Conservation (phyloP, 2,797 vertebrate genomes). For the Lepus townsendii region DNA sequence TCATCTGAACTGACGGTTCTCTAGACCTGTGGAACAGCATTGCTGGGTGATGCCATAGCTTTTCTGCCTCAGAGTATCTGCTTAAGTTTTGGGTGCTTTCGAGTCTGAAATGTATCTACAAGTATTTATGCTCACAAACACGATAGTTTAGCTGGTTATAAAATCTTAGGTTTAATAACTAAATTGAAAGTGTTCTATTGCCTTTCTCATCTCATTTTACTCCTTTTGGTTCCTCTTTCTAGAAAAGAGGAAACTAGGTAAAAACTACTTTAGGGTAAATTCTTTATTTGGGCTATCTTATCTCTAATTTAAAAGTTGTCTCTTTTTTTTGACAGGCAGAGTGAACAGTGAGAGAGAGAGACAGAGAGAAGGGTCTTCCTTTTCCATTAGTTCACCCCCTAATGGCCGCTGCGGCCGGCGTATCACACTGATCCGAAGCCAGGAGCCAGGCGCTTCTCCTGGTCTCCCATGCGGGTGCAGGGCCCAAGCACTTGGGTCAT, state of each 20-base stretch:
- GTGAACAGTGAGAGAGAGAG: too few relatives aligned
- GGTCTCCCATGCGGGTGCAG: too few relatives aligned
- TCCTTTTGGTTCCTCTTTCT: neutral
- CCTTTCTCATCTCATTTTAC: neutral
- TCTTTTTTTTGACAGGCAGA: neutral
- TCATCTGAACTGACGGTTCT: neutral
- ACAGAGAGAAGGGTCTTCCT: too few relatives aligned
- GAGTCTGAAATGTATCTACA: neutral
- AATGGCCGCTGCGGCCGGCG: too few relatives aligned
- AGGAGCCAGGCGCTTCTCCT: too few relatives aligned
- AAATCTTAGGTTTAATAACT: neutral
- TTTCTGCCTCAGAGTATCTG: slow-evolving; percentile 22
- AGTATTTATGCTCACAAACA: neutral
- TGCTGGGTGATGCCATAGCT: neutral
- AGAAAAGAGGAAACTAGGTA: neutral
- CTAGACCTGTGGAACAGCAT: neutral
- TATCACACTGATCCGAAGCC: too few relatives aligned
- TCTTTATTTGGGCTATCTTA: slow-evolving; percentile 11
- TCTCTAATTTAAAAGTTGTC: slow-evolving; percentile 48
- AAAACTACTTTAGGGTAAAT: neutral
- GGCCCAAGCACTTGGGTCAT: too few relatives aligned
- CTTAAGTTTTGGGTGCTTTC: slow-evolving; percentile 33
- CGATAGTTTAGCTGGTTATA: slow-evolving; percentile 32
- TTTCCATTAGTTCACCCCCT: too few relatives aligned
- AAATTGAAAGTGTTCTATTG: neutral